A percentile compares a stretch with the other conserved stretches of the same genome.
Conservation (phyloP, 2,888 invertebrate species). For the Emmelina monodactyla region DNA sequence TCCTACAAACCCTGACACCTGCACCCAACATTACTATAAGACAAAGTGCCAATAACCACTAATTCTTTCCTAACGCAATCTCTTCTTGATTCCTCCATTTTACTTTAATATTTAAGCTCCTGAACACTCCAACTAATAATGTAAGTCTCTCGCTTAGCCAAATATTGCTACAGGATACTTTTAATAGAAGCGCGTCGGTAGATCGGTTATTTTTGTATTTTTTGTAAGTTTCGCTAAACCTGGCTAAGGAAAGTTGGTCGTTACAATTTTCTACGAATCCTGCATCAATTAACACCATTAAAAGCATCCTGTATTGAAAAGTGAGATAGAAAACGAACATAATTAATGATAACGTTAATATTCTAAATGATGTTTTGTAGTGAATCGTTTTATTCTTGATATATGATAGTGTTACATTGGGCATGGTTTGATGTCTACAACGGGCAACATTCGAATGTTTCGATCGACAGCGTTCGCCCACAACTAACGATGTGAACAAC, state of each 20-base stretch:
- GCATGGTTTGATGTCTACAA: background rate
- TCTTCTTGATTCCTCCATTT: conserved; percentile 38
- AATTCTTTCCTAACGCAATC: conserved; percentile 54
- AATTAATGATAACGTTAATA: conserved; percentile 24
- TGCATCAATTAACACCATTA: conserved; percentile 17
- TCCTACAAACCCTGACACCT: too few relatives aligned
- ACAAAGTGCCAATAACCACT: conserved; percentile 58
- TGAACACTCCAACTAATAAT: conserved; percentile 2
- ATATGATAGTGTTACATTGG: conserved; percentile 24
- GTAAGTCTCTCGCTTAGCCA: conserved; percentile 29
- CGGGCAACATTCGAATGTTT: background rate
- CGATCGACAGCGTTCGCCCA: conserved; percentile 25
- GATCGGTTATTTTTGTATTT: conserved; percentile 1
- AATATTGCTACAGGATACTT: conserved; percentile 28
- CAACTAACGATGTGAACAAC: conserved; percentile 25
- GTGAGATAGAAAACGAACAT: conserved; percentile 32
- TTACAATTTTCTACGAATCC: background rate
- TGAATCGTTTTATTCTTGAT: conserved; percentile 43
- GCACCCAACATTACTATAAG: conserved; percentile 42
- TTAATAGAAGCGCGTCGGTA: conserved; percentile 16
- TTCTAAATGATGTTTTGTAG: conserved; percentile 57
- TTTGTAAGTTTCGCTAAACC: too few relatives aligned
- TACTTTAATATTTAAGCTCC: conserved; percentile 14
- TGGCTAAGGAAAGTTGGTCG: background rate
- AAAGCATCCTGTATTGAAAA: conserved; percentile 37